Evolutionary conservation across 2,888 invertebrate genomes (phyloP), one percentile per base, ranked within the genome.

Genomic region (Phania funesta): DNA sequence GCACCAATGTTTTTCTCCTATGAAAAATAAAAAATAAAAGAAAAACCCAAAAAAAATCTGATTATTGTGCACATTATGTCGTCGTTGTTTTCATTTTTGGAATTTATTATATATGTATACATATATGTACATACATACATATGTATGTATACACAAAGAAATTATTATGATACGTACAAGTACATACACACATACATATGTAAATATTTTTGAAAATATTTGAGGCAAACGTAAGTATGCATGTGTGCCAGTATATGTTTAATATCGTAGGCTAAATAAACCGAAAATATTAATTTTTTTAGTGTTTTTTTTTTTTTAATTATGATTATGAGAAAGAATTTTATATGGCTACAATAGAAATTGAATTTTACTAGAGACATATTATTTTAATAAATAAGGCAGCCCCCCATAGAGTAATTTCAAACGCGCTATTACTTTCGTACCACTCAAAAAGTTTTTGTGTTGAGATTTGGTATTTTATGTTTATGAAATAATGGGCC

Each of bases 1-100:
- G 84, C 84, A 84, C 84, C 84, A 84, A 83, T 64, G 68, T 35
- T 81, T 84, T 75, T 65, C 20, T 64, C 54, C 38, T 24, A 38
- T 60, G 1, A 44, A 44, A 81, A 54, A 60, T 16, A 67, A 58
- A 54, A 18, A 65, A 41, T 35, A 48, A 41, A 38, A 67, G 16
- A 46, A 65, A 58, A 24, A 54, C 41, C 32, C 13, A 20, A 22
- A 70, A 52, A 64, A 56, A 64, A 26, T 46, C 29, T 65, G 18
- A 46, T 65, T 24, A 74, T 54, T 74, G 52, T 64, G 64, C 64
- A 64, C 20, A 62, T 48, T 70, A 26, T 77, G 62, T 46, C 38
- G 62, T 46, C 38, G 54, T 78, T 60, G 56, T 41, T 48, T 41
- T 52, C 16, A 52, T 71, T 78, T 70, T 70, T 70, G 75, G 75